phyloP scores from a whole-genome alignment of 1,140 invertebrate species.

The Latrodectus geometricus region DNA sequence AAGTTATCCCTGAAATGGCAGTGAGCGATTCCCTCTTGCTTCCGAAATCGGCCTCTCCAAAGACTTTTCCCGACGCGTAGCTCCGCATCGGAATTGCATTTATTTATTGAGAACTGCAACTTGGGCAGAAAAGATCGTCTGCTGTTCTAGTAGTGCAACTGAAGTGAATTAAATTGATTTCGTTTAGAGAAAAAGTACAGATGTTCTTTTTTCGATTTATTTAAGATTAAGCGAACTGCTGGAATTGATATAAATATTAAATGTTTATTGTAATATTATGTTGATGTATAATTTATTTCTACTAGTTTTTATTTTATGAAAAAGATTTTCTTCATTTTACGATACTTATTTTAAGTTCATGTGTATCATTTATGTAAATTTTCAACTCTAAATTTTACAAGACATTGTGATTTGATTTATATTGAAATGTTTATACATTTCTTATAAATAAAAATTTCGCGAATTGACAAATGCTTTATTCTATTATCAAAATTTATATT shows the following conservation, averaged over 20 bases:
- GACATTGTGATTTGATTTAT: too few species aligned
- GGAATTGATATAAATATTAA: background rate
- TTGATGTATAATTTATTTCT: too few species aligned
- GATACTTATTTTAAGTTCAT: too few species aligned
- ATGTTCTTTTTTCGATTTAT: background rate
- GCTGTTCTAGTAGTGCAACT: background rate
- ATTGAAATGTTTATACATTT: too few species aligned
- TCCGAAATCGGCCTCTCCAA: conserved; percentile 4
- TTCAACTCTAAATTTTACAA: too few species aligned
- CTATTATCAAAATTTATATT: too few species aligned
- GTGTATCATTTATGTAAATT: too few species aligned
- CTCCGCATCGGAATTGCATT: conserved; percentile 35
- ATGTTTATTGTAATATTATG: too few species aligned
- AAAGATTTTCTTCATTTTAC: too few species aligned
- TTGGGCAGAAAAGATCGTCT: conserved; percentile 9
- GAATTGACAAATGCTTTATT: too few species aligned
- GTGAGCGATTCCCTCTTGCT: conserved; percentile 27
- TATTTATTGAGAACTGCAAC: conserved; percentile 35
- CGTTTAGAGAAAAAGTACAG: background rate
- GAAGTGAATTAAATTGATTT: conserved; percentile 48
- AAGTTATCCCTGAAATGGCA: conserved; percentile 52
- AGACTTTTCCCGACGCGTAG: background rate
- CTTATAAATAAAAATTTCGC: too few species aligned
- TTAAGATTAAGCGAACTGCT: background rate
- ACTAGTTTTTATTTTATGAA: too few species aligned